Conservation (phyloP, 2,888 invertebrate species). For the Tetragonisca angustula region DNA sequence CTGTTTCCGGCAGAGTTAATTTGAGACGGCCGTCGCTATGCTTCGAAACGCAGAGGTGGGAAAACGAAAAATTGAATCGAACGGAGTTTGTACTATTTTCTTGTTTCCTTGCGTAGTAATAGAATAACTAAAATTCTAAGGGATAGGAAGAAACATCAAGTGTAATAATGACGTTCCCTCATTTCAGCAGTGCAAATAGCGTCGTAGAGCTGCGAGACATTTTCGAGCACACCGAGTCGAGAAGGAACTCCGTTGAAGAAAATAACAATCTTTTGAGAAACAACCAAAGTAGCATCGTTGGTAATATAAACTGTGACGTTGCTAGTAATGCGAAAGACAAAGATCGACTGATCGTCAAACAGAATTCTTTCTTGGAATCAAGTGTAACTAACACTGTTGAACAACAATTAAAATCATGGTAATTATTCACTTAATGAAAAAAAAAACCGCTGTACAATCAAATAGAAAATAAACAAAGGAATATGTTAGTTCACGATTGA, state of each 20-base stretch:
- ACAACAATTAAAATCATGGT: conserved; percentile 44
- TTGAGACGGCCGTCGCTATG: conserved; percentile 79
- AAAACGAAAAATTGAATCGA: conserved; percentile 77
- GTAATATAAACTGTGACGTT: conserved; percentile 17
- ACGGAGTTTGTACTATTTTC: conserved; percentile 75
- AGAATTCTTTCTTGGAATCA: conserved; percentile 24
- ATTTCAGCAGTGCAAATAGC: conserved; percentile 75
- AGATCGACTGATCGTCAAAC: conserved; percentile 10
- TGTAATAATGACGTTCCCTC: not conserved
- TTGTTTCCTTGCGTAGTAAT: not conserved
- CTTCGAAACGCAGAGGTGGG: conserved; percentile 77
- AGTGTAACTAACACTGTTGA: conserved; percentile 32
- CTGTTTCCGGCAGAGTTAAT: conserved; percentile 79
- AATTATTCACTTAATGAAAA: conserved; percentile 5
- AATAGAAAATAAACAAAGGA: not conserved
- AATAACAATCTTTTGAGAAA: conserved; percentile 75
- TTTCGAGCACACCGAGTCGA: conserved; percentile 78
- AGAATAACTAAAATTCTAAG: not conserved
- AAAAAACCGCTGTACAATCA: not conserved
- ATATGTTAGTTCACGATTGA: not conserved
- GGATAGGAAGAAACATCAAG: not conserved
- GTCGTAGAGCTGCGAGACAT: conserved; percentile 78
- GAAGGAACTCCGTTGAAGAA: conserved; percentile 78
- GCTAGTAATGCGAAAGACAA: conserved; percentile 1
- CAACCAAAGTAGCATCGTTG: conserved; percentile 19